A percentile compares a stretch with the other conserved stretches of the same genome.
These are phyloP conservation scores for Meliscaeva auricollis DNA, from an alignment of 2,888 invertebrate genomes.

Conservation along the genomic window DNA sequence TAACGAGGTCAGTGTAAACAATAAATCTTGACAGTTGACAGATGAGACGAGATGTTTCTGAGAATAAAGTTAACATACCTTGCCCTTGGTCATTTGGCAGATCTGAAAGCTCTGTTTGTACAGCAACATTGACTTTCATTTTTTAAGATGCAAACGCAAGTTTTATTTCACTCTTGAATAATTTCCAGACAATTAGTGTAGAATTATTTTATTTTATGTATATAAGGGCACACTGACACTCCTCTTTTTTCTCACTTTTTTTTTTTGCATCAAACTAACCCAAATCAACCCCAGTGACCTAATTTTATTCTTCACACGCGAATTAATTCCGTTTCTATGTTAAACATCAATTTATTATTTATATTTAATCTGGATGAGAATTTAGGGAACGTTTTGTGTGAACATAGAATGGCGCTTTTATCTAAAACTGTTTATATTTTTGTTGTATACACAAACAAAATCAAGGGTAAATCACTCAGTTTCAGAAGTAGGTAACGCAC, in stretches of 20 bases:
- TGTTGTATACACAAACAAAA: constrained; percentile 2
- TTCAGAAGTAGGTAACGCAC: constrained; percentile 26
- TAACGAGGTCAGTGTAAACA: constrained; percentile 64
- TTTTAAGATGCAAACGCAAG: not conserved
- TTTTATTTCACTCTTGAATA: not conserved
- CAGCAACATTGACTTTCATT: constrained; percentile 81
- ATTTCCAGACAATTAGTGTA: not conserved
- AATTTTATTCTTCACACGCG: constrained; percentile 35
- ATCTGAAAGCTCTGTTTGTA: constrained; percentile 83
- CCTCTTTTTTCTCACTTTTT: not conserved
- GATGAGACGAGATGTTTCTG: constrained; percentile 45
- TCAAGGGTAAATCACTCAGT: constrained; percentile 37
- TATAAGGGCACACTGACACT: constrained; percentile 22
- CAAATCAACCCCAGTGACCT: constrained; percentile 58
- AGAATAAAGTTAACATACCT: constrained; percentile 55
- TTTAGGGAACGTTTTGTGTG: not conserved
- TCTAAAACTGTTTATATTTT: constrained; percentile 9
- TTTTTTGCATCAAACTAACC: not conserved
- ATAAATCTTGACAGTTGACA: constrained; percentile 60
- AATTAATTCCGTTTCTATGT: not conserved
- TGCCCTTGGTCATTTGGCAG: constrained; percentile 77
- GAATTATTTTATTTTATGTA: not conserved
- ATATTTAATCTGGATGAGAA: not conserved
- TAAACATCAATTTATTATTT: not conserved
- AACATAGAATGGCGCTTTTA: not conserved